Percentiles rank a stretch among this genome's conserved stretches.
These are phyloP conservation scores for Melanotaenia parkinsoni DNA, from an alignment of 2,797 vertebrate species.

Conservation along the genomic window DNA sequence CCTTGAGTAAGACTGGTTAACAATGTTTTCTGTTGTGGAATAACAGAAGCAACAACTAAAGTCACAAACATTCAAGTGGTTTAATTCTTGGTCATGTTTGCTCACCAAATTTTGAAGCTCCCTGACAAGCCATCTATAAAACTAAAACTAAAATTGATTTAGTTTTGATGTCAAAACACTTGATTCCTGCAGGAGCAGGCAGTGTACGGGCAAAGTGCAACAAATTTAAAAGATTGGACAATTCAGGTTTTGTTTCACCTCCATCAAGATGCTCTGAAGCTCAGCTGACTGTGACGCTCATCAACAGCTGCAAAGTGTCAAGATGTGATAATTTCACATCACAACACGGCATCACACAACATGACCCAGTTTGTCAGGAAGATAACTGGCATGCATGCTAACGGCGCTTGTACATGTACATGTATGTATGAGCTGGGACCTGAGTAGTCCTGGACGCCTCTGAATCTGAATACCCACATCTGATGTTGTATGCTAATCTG, in stretches of 20 bases:
- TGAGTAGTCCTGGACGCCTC: conserved; percentile 45
- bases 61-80: not conserved
- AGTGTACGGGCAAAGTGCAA: not conserved
- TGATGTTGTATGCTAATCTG: conserved; percentile 70
- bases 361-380: conserved; percentile 48
- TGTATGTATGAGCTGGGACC: conserved; percentile 59
- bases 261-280: not conserved
- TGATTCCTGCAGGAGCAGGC: not conserved
- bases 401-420: conserved; percentile 30
- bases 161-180: conserved; percentile 8
- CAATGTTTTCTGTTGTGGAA: not conserved
- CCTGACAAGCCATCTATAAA: no score
- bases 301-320: conserved; percentile 38
- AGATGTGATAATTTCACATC: conserved; percentile 42
- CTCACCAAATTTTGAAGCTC: not conserved
- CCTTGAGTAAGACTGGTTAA: no score
- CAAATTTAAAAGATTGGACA: no score
- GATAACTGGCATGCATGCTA: conserved; percentile 50
- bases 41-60: not conserved
- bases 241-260: not conserved
- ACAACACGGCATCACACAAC: conserved; percentile 24
- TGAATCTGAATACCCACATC: conserved; percentile 49
- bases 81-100: not conserved
- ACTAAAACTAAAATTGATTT: no score
- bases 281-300: conserved; percentile 12